Conservation (phyloP, 2,797 vertebrate species). For the Xenopus petersii region DNA sequence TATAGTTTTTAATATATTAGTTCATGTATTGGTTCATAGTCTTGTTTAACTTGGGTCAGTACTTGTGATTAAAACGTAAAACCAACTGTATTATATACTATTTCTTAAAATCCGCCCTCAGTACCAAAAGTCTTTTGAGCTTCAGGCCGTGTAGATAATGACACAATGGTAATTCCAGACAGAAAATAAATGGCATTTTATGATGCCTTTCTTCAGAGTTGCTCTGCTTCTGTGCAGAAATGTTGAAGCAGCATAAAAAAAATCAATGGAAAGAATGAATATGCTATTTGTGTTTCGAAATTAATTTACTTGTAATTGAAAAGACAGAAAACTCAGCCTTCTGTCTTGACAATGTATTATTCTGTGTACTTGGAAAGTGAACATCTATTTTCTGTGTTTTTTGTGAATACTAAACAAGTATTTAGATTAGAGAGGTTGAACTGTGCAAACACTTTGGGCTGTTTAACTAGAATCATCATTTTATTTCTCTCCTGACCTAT, state of each 20-base stretch:
- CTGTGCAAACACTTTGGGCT: slow-evolving; percentile 10
- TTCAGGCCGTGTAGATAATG: slow-evolving; percentile 27
- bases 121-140: slow-evolving; percentile 9
- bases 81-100: too few species aligned
- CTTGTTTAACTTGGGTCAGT: too few species aligned
- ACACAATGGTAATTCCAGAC: slow-evolving; percentile 28
- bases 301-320: slow-evolving; percentile 46
- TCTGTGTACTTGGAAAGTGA: slow-evolving; percentile 30
- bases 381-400: slow-evolving; percentile 44
- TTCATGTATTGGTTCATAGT: too few species aligned
- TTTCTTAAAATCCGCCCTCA: not conserved
- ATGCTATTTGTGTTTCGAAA: slow-evolving; percentile 43
- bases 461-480: not conserved
- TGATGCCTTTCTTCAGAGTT: slow-evolving; percentile 27
- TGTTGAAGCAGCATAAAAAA: slow-evolving; percentile 39
- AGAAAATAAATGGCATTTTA: slow-evolving; percentile 38
- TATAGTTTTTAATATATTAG: too few species aligned
- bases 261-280: slow-evolving; percentile 43
- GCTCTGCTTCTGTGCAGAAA: slow-evolving; percentile 40
- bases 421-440: slow-evolving; percentile 32
- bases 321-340: slow-evolving; percentile 41
- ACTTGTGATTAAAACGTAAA: too few species aligned
- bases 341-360: slow-evolving; percentile 42
- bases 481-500: slow-evolving; percentile 7
- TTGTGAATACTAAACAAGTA: slow-evolving; percentile 37